These are phyloP conservation scores for Carterocephalus palaemon DNA, from an alignment of 2,888 invertebrate species.

Conservation along the genomic window DNA sequence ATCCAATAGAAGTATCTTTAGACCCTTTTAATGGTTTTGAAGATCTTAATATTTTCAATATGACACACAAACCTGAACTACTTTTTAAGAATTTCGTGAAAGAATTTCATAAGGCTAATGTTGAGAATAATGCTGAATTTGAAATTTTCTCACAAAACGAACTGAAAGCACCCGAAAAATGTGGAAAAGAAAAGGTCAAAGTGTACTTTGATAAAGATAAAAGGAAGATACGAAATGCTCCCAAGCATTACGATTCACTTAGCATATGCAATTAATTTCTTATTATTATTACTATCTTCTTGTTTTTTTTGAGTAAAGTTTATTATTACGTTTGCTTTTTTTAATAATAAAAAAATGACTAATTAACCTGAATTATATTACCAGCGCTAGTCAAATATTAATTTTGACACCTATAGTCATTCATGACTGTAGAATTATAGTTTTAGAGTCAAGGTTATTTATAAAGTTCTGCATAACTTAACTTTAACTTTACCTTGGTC, in stretches of 20 bases:
- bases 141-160: conserved; percentile 57
- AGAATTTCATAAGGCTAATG: conserved; percentile 20
- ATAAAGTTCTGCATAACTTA: too few species aligned
- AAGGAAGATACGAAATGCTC: conserved; percentile 43
- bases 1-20: conserved; percentile 1
- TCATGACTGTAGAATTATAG: too few species aligned
- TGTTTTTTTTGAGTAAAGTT: too few species aligned
- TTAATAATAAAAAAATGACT: too few species aligned
- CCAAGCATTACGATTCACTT: conserved; percentile 29
- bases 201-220: conserved; percentile 55
- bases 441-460: too few species aligned
- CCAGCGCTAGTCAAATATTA: too few species aligned
- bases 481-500: too few species aligned
- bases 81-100: conserved; percentile 1
- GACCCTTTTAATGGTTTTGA: conserved; percentile 9
- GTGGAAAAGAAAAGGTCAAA: conserved; percentile 53
- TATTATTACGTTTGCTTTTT: too few species aligned
- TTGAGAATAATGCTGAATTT: conserved; percentile 43
- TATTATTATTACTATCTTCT: too few species aligned
- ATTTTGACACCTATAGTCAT: too few species aligned
- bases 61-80: background rate
- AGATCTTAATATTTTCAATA: background rate
- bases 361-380: too few species aligned
- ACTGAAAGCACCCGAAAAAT: conserved; percentile 44
- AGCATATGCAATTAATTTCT: too few species aligned